Conservation (phyloP, 2,113 vertebrate genomes). For the Toxotes chatareus region DNA sequence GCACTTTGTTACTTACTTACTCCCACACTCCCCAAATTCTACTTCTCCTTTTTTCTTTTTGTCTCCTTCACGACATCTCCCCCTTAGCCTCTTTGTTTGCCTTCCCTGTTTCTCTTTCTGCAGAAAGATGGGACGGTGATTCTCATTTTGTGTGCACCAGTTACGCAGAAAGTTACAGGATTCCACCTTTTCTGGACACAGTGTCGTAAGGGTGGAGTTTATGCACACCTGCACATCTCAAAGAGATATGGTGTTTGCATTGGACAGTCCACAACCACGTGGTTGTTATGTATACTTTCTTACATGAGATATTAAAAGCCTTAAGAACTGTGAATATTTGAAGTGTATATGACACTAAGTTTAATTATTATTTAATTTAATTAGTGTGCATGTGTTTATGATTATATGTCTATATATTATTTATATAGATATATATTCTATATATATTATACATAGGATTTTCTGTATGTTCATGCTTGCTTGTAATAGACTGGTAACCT, state of each 20-base stretch:
- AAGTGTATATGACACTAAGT: background rate
- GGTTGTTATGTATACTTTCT: background rate
- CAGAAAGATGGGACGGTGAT: background rate
- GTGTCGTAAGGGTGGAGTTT: background rate
- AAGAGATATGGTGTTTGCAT: constrained; percentile 6
- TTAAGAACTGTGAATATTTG: constrained; percentile 15
- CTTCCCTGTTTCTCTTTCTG: constrained; percentile 33
- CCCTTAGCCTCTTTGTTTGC: background rate
- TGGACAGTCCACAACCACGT: constrained; percentile 5
- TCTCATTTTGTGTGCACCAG: constrained; percentile 44
- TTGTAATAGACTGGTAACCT: no score
- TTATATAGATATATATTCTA: no score
- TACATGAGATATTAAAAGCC: background rate
- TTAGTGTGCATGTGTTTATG: background rate
- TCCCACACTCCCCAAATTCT: background rate
- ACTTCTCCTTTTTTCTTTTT: background rate
- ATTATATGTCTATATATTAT: background rate
- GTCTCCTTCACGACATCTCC: background rate
- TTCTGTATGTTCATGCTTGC: background rate
- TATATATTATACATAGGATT: background rate
- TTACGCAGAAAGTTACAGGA: constrained; percentile 54
- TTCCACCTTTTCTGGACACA: constrained; percentile 10
- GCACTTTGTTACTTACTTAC: background rate
- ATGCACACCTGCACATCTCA: background rate
- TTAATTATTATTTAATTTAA: background rate